Base-by-base conservation (phyloP, 37 sponge, comb jelly and placozoan species). In the Amphimedon queenslandica region DNA sequence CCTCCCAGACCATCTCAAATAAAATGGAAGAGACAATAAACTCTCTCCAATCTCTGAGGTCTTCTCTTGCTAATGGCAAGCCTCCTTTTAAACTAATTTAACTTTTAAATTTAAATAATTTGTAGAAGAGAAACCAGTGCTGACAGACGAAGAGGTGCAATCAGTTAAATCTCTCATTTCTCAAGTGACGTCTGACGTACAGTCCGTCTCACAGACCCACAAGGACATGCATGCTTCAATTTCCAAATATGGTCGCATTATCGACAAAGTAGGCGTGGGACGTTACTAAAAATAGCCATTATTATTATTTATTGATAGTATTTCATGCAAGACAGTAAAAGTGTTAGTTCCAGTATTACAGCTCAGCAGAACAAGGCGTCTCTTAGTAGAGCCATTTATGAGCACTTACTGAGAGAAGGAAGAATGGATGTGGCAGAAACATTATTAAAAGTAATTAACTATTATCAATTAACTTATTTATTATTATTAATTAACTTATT, bases 361-460 rank as follows among this genome's bases (percentile, higher is more conserved):
- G 63, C 60, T 36, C 81, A 75, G 25, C 30, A 69, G 18, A 72
- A 72, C 18, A 31, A 24, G 16, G 67, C 11, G 47, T 32, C 69
- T 65, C 71, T 92, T 24, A 80, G 84, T 69, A 42, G 40, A 33
- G 82, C 69, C 32, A 58, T 92, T 4, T 92, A 85, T 72, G 90
- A 92, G 69, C 93, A 92, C 60, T 78, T 92, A 27, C 74, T 92
- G 35, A 28, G 89, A n/a, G 90, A 88, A 41, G 93, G 93, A 13
- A 80, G 77, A n/a, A 67, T 92, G 55, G 93, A 83, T 35, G 72
- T 92, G 41, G 93, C 82, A 33, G 81, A 82, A 69, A 70, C 37
- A 2, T 10, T 91, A 2, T 64, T 82, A 2, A 42, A 87, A 67
- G 88, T 87, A 13, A 0, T 67, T 31, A 23, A 13, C n/a, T n/a